Percentiles rank a stretch among this genome's conserved stretches.
phyloP scores from a whole-genome alignment of 2,113 vertebrate genomes.

The Sardina pilchardus region DNA sequence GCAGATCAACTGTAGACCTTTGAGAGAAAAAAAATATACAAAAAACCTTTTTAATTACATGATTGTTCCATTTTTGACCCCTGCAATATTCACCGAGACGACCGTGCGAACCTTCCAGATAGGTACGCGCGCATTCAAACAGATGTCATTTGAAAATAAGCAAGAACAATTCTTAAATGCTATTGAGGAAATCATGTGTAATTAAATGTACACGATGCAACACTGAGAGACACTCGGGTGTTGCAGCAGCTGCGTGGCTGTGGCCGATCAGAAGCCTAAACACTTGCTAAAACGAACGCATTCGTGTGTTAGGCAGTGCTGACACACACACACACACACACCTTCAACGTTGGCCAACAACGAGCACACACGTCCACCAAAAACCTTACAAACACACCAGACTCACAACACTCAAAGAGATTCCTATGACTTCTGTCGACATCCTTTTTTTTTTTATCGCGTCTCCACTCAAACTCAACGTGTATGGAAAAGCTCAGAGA shows the following conservation, averaged over 20 bases:
- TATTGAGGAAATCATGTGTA: background rate
- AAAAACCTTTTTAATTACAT: constrained; percentile 79
- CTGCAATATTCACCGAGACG: constrained; percentile 54
- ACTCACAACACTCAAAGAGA: background rate
- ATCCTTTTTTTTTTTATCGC: background rate
- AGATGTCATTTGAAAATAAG: background rate
- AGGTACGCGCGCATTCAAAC: background rate
- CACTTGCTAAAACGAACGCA: constrained; percentile 1
- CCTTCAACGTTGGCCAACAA: background rate
- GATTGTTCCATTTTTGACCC: constrained; percentile 84
- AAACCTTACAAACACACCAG: background rate
- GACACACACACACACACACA: background rate
- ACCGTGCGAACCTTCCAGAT: background rate
- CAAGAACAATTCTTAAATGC: constrained; percentile 14
- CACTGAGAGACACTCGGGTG: background rate
- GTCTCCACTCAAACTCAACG: background rate
- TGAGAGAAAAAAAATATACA: constrained; percentile 1
- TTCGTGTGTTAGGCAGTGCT: background rate
- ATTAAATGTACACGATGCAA: constrained; percentile 9
- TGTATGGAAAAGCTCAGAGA: constrained; percentile 80
- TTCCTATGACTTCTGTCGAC: background rate
- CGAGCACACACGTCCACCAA: background rate
- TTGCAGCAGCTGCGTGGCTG: constrained; percentile 3
- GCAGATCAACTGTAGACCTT: constrained; percentile 81
- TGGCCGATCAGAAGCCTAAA: background rate